Conservation (phyloP, 2,888 invertebrate species). For the Machimus atricapillus region DNA sequence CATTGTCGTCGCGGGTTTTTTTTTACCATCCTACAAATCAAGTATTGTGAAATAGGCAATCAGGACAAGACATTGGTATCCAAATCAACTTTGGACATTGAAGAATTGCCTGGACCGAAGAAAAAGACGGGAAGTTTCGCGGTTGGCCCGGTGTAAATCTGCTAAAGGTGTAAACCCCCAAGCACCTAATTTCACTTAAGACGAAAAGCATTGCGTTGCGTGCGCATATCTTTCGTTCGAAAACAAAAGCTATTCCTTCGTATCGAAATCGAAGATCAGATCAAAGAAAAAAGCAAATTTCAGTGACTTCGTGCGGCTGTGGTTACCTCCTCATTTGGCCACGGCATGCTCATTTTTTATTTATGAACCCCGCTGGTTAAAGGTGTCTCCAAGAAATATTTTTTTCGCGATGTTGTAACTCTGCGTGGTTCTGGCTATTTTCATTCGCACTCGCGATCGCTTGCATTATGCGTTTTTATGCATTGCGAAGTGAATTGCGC, state of each 20-base stretch:
- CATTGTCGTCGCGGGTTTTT: not conserved
- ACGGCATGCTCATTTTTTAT: not conserved
- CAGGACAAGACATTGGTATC: not conserved
- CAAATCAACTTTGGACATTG: not conserved
- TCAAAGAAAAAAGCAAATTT: not conserved
- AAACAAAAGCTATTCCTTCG: not conserved
- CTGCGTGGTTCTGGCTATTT: not conserved
- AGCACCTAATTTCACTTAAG: not conserved
- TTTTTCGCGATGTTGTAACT: not conserved
- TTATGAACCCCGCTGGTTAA: not conserved
- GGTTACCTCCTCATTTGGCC: not conserved
- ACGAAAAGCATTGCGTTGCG: not conserved
- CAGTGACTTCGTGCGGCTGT: not conserved
- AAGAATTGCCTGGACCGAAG: not conserved
- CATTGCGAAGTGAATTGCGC: not conserved
- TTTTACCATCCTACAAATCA: not conserved
- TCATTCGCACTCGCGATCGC: not conserved
- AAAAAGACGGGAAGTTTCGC: not conserved
- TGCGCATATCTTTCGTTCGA: not conserved
- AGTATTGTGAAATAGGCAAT: not conserved
- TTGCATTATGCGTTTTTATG: not conserved
- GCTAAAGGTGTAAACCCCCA: not conserved
- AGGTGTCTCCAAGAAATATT: not conserved
- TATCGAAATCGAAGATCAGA: not conserved
- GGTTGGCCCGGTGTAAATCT: not conserved